Evolutionary conservation across 2,888 invertebrate genomes (phyloP).

Genomic region (Conops quadrifasciatus): DNA sequence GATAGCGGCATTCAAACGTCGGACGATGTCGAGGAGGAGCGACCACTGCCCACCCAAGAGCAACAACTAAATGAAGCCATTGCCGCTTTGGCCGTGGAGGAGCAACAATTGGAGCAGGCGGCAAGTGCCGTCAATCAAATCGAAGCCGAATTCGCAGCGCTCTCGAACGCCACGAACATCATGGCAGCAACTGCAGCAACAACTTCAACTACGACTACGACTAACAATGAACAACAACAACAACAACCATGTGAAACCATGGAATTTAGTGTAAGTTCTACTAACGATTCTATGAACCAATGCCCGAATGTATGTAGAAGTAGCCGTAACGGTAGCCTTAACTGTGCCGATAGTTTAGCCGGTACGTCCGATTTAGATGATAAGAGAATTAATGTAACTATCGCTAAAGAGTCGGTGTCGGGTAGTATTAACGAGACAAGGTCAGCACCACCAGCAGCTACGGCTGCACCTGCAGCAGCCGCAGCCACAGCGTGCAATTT

Average conservation of each 20-base stretch:
- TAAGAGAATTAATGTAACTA: conserved; percentile 31
- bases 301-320: conserved; percentile 39
- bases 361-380: conserved; percentile 39
- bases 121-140: conserved; percentile 59
- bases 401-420: conserved; percentile 43
- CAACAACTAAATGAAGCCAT: conserved; percentile 58
- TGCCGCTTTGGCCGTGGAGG: conserved; percentile 56
- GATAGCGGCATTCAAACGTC: conserved; percentile 76
- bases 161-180: conserved; percentile 47
- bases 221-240: conserved; percentile 45
- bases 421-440: conserved; percentile 31
- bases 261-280: conserved; percentile 64
- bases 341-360: conserved; percentile 22
- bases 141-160: conserved; percentile 57
- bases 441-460: background rate
- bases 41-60: conserved; percentile 50
- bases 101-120: conserved; percentile 56
- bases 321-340: conserved; percentile 32
- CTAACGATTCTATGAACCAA: conserved; percentile 53
- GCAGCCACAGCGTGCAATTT: conserved; percentile 47
- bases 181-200: conserved; percentile 37
- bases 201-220: conserved; percentile 11
- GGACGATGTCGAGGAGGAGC: conserved; percentile 62
- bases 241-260: conserved; percentile 53
- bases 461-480: background rate